Percentiles rank a stretch among this genome's conserved stretches.
Evolutionary conservation across 2,113 vertebrate genomes (phyloP).

Genomic region (Phrynosoma blainvillii): DNA sequence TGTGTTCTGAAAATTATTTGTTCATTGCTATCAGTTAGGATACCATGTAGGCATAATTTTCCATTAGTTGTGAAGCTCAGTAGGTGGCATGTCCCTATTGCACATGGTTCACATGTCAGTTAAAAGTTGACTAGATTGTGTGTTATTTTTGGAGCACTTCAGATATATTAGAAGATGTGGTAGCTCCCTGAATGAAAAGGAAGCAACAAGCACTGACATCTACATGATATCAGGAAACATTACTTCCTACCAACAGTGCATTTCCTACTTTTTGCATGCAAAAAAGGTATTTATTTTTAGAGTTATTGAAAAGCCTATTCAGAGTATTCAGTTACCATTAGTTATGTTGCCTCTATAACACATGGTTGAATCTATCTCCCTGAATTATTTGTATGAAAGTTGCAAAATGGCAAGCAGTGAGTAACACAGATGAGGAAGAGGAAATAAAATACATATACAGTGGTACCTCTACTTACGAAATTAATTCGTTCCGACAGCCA

Average conservation of each 20-base stretch:
- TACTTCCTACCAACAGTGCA: not conserved
- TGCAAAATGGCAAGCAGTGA: slow-evolving; percentile 55
- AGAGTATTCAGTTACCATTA: slow-evolving; percentile 56
- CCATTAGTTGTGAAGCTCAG: not conserved
- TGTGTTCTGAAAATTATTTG: not conserved
- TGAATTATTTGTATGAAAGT: slow-evolving; percentile 30
- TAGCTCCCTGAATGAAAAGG: not conserved
- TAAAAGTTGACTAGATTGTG: not conserved
- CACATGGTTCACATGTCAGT: not conserved
- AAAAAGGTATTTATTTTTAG: slow-evolving; percentile 46
- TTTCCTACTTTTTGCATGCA: slow-evolving; percentile 30
- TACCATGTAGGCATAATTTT: not conserved
- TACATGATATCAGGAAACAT: not conserved
- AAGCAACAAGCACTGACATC: not conserved
- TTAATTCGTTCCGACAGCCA: too few species aligned
- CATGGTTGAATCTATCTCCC: slow-evolving; percentile 7
- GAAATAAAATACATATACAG: slow-evolving; percentile 42
- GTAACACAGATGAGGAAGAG: slow-evolving; percentile 47
- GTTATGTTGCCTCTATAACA: slow-evolving; percentile 51
- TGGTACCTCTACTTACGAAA: too few species aligned
- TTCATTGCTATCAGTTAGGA: too few species aligned
- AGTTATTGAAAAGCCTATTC: slow-evolving; percentile 45
- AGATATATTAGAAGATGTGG: not conserved
- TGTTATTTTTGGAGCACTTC: not conserved
- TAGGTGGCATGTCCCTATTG: not conserved